phyloP scores from a whole-genome alignment of 2,888 invertebrate species.

The Trachelus tabidus region DNA sequence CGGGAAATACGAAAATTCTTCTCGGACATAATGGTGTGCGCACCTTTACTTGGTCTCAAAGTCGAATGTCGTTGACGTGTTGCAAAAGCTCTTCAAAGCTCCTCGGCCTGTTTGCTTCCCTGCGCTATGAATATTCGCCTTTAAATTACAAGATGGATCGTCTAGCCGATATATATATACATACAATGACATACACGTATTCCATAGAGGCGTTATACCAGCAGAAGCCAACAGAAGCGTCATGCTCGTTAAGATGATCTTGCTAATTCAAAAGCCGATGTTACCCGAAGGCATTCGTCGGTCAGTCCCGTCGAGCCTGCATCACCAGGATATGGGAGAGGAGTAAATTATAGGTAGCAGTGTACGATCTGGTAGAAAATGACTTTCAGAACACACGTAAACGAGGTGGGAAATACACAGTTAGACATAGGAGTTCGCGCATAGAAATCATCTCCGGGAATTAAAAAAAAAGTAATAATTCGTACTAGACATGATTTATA shows the following conservation, averaged over 20 bases:
- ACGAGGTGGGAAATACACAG: not conserved
- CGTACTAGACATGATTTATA: not conserved
- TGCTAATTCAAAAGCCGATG: not conserved
- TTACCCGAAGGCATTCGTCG: not conserved
- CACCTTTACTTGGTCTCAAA: not conserved
- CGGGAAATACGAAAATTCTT: not conserved
- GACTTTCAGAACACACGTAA: not conserved
- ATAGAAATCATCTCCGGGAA: not conserved
- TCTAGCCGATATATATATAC: not conserved
- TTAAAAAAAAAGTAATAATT: not conserved
- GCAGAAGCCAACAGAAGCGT: not conserved
- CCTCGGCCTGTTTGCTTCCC: not conserved
- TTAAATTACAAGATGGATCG: not conserved
- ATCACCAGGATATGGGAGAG: not conserved
- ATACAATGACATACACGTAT: not conserved
- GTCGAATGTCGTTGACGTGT: not conserved
- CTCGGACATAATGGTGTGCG: not conserved
- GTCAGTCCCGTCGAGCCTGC: not conserved
- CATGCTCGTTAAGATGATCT: not conserved
- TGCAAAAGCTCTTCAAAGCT: not conserved
- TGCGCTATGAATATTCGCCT: not conserved
- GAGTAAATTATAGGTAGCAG: not conserved
- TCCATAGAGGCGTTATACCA: not conserved
- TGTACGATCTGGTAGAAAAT: not conserved
- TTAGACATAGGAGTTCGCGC: not conserved